Percentiles rank a stretch among this genome's conserved stretches.
Evolutionary conservation across 1,140 invertebrate genomes (phyloP).

Genomic region (Zaprionus ghesquierei): DNA sequence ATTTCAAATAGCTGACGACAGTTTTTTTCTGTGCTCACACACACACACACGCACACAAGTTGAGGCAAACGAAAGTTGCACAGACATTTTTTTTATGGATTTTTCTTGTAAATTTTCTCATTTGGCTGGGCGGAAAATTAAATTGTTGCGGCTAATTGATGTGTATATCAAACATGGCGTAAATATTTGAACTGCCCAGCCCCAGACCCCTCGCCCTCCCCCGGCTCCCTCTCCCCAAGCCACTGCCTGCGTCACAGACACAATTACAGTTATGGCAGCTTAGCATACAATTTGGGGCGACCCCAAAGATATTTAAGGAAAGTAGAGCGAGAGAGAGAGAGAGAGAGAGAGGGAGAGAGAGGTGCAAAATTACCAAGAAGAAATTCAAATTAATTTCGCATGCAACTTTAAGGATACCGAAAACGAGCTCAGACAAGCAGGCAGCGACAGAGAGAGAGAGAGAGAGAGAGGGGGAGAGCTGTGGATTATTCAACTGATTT

Average conservation of each 20-base stretch:
- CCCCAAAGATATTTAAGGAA: not conserved
- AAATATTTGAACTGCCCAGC: conserved; percentile 26
- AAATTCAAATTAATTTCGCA: conserved; percentile 23
- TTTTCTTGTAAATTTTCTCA: conserved; percentile 65
- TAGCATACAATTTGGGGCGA: conserved; percentile 67
- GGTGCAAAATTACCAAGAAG: no score
- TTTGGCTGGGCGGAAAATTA: conserved; percentile 55
- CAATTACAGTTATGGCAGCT: conserved; percentile 57
- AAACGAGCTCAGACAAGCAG: no score
- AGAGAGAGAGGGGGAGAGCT: not conserved
- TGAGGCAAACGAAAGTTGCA: conserved; percentile 46
- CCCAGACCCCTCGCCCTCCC: no score
- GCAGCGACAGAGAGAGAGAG: not conserved
- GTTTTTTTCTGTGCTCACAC: conserved; percentile 32
- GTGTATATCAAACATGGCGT: conserved; percentile 58
- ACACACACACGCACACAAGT: conserved; percentile 3
- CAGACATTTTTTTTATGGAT: conserved; percentile 66
- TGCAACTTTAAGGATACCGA: not conserved
- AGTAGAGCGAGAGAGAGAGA: not conserved
- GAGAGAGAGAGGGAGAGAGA: not conserved
- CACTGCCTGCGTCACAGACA: conserved; percentile 5
- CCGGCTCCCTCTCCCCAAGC: not conserved
- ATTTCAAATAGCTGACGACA: conserved; percentile 76
- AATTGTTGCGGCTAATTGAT: conserved; percentile 76
- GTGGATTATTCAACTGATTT: not conserved